These are phyloP conservation scores for Brenthis daphne DNA, from an alignment of 2,888 invertebrate genomes.

Conservation along the genomic window DNA sequence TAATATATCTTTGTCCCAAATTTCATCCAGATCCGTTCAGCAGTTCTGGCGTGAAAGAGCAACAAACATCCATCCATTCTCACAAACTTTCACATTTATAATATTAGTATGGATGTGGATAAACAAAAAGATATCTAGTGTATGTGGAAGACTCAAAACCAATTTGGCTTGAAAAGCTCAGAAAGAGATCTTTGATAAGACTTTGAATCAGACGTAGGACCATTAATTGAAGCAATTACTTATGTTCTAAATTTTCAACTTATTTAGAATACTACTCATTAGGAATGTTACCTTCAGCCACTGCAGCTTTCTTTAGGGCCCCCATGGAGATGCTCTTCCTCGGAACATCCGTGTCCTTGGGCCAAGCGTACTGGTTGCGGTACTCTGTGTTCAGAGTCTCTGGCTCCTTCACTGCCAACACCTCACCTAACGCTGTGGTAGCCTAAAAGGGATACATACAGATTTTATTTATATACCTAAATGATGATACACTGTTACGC, in stretches of 20 bases:
- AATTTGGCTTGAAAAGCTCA: too few relatives aligned
- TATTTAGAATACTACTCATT: too few relatives aligned
- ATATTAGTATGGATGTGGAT: too few relatives aligned
- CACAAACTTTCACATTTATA: too few relatives aligned
- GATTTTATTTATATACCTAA: neutral
- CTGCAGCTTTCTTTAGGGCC: slow-evolving; percentile 87
- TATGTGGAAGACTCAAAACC: too few relatives aligned
- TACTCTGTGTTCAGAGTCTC: slow-evolving; percentile 87
- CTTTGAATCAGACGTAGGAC: neutral
- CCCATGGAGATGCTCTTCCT: slow-evolving; percentile 94
- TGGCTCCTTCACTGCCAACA: slow-evolving; percentile 80
- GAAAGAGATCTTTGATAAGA: too few relatives aligned
- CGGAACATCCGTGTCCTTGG: slow-evolving; percentile 85
- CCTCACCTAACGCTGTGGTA: slow-evolving; percentile 86
- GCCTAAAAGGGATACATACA: slow-evolving; percentile 55
- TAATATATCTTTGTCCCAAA: too few relatives aligned
- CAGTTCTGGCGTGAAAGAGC: too few relatives aligned
- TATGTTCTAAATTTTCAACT: neutral
- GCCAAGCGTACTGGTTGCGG: slow-evolving; percentile 95
- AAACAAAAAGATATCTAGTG: too few relatives aligned
- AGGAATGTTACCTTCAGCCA: slow-evolving; percentile 81
- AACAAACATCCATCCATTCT: too few relatives aligned
- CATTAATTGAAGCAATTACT: neutral
- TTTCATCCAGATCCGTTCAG: too few relatives aligned
- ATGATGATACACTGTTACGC: too few relatives aligned